Evolutionary conservation across 1,140 invertebrate species (phyloP), one percentile per base, ranked within the genome.

Genomic region (Physella acuta): DNA sequence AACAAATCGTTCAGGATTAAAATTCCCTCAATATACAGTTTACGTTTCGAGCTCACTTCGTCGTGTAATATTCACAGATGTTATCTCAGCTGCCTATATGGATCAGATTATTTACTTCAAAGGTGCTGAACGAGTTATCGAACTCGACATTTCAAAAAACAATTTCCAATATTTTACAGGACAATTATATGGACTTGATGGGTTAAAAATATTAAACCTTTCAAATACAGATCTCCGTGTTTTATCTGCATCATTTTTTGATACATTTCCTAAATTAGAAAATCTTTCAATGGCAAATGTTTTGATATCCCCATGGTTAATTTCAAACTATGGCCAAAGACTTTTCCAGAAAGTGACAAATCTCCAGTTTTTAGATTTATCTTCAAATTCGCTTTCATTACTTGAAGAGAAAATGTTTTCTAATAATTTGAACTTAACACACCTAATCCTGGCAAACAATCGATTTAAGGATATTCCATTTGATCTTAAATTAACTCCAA

Each of bases 391-490:
- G 3, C 28, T 64, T 11, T n/a, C 33, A 3, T 51, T 26, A 1
- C 30, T 64, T 4, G 2, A 16, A 2, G 24, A 17, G 24, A 17
- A 36, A 30, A 64, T 49, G n/a, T 64, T 64, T 33, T 31, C 26
- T 2, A 30, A 31, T 33, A 64, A 64, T 28, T 31, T 14, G 1
- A 17, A 1, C 1, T 26, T 64, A 11, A 36, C 30, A 36, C 11
- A 20, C 17, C 2, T 64, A 0, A 28, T 31, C n/a, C 11, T 64
- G 3, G 30, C 44, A 16, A 31, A 26, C 26, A 64, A 64, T 52
- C 5, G 49, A 31, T 64, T 64, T 24, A 52, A n/a, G 30, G n/a
- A 51, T 36, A 31, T 64, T 53, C 62, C 62, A 36, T 52, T 64
- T 52, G 62, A 64, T 30, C n/a, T 64, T 3, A 52, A 8, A 49